A percentile compares a stretch with the other conserved stretches of the same genome.
Conservation (phyloP, 2,888 invertebrate species). For the Tipula confusa region DNA sequence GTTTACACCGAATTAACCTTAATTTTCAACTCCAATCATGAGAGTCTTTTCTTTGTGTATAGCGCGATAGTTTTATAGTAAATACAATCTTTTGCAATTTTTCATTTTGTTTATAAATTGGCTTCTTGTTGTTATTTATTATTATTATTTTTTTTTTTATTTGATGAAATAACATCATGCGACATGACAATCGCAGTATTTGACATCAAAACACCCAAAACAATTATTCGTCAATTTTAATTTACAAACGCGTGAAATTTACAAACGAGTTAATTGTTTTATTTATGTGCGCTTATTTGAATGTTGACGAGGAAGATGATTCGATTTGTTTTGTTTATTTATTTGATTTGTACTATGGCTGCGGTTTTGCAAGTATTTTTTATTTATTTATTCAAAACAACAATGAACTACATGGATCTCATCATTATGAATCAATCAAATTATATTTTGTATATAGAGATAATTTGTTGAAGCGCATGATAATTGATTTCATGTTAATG, state of each 20-base stretch:
- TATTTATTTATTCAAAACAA: background rate
- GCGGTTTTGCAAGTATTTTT: background rate
- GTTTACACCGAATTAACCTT: background rate
- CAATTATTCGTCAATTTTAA: background rate
- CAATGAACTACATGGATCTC: background rate
- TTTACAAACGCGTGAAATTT: background rate
- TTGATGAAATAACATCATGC: background rate
- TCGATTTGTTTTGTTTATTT: background rate
- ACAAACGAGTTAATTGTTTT: background rate
- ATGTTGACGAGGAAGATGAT: background rate
- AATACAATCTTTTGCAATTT: background rate
- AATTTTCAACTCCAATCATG: background rate
- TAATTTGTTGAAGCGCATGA: background rate
- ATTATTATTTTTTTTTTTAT: no score
- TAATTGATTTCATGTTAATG: no score
- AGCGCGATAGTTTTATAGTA: background rate
- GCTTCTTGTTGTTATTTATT: no score
- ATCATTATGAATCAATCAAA: background rate
- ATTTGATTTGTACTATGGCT: background rate
- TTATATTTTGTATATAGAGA: background rate
- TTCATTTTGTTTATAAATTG: background rate
- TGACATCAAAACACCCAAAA: background rate
- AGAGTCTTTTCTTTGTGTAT: background rate
- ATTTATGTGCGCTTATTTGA: background rate
- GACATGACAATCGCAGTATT: background rate